Conservation (phyloP, 2,113 vertebrate species). For the Corydoras sp. region DNA sequence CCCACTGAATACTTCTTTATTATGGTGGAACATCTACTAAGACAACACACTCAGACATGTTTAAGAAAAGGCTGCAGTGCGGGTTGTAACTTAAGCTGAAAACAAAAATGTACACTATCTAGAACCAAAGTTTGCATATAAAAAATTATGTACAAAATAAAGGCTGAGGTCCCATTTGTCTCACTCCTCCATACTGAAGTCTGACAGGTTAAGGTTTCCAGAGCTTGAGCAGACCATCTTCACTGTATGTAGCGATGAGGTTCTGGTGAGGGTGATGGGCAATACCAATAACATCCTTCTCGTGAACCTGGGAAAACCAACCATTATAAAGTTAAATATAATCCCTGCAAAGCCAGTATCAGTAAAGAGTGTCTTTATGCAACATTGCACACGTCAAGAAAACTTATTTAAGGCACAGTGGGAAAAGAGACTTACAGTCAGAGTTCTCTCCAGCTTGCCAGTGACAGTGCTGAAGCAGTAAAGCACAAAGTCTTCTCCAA, state of each 20-base stretch:
- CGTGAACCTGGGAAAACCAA: conserved; percentile 74
- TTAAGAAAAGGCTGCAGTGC: no score
- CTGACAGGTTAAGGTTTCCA: conserved; percentile 63
- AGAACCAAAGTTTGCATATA: not conserved
- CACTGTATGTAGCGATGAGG: conserved; percentile 90
- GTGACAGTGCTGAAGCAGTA: conserved; percentile 98
- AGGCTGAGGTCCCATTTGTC: no score
- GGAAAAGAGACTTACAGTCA: conserved; percentile 75
- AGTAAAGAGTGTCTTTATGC: no score
- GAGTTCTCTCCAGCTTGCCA: conserved; percentile 94
- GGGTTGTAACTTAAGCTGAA: no score
- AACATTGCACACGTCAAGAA: no score
- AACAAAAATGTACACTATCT: no score
- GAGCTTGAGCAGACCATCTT: conserved; percentile 83
- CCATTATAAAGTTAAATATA: not conserved
- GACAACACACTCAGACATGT: no score
- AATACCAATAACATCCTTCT: conserved; percentile 97
- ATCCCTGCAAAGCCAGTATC: no score
- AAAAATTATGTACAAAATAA: conserved; percentile 16
- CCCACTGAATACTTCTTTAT: no score
- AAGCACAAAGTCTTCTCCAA: conserved; percentile 96
- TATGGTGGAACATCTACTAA: no score
- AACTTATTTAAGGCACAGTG: no score
- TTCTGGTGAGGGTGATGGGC: conserved; percentile 98
- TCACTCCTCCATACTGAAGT: not conserved